Conservation (phyloP, 2,797 vertebrate genomes). For the Craterocephalus amniculus region DNA sequence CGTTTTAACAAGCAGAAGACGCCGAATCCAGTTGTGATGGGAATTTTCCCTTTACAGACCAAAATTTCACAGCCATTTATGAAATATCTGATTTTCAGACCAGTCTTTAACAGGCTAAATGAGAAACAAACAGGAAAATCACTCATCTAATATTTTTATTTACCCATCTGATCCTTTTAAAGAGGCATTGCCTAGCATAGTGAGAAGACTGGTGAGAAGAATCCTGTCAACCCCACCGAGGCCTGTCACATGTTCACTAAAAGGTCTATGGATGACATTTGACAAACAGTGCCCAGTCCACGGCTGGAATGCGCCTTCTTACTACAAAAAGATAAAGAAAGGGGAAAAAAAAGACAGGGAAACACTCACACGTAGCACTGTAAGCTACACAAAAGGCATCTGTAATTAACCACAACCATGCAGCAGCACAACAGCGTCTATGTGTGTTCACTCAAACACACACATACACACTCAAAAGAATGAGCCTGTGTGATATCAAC, state of each 20-base stretch:
- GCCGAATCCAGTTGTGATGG: no score
- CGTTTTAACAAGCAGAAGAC: no score
- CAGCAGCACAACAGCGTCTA: conserved; percentile 49
- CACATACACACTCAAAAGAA: conserved; percentile 64
- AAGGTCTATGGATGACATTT: conserved; percentile 44
- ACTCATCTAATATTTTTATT: no score
- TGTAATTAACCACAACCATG: conserved; percentile 65
- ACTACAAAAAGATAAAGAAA: conserved; percentile 19
- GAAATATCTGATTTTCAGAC: no score
- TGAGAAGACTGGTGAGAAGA: not conserved
- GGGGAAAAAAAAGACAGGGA: not conserved
- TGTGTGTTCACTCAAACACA: conserved; percentile 61
- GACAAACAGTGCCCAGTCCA: conserved; percentile 36
- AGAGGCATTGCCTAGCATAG: not conserved
- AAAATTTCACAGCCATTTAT: no score
- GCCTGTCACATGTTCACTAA: conserved; percentile 32
- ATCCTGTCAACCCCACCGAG: conserved; percentile 13
- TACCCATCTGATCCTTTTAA: no score
- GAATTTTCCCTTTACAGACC: no score
- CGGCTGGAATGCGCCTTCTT: conserved; percentile 36
- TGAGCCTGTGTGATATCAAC: conserved; percentile 76
- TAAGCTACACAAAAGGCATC: conserved; percentile 66
- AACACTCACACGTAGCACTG: conserved; percentile 43
- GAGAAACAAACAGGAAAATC: no score
- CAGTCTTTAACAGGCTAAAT: no score